Conservation (phyloP, 2,797 vertebrate species). For the Dicrostonyx torquatus region DNA sequence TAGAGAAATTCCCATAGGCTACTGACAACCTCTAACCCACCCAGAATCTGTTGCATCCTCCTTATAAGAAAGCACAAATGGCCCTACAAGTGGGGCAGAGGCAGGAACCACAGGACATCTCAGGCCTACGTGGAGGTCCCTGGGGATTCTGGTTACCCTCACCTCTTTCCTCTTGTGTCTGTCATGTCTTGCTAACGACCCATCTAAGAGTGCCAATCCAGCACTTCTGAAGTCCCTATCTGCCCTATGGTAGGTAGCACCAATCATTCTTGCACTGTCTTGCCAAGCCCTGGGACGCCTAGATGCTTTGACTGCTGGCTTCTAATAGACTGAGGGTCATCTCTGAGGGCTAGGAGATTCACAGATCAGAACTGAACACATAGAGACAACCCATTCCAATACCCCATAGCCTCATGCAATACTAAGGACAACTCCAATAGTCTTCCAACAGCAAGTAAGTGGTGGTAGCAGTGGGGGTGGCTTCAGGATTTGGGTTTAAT, state of each 20-base stretch:
- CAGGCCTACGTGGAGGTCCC: background rate
- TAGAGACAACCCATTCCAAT: background rate
- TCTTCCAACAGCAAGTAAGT: background rate
- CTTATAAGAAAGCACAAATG: background rate
- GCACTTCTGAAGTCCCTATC: background rate
- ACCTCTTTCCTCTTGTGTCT: background rate
- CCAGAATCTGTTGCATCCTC: background rate
- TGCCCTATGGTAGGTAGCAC: background rate
- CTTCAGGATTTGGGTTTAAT: conserved; percentile 72
- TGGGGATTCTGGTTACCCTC: background rate
- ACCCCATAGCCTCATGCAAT: background rate
- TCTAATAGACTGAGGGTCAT: background rate
- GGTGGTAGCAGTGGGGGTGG: background rate
- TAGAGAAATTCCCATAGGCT: background rate
- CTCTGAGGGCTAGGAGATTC: background rate
- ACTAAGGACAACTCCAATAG: background rate
- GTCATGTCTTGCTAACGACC: background rate
- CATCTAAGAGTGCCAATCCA: background rate
- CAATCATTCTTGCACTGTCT: background rate
- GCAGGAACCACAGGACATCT: background rate
- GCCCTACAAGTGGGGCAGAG: background rate
- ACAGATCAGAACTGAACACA: background rate
- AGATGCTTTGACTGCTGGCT: background rate
- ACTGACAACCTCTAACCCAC: background rate
- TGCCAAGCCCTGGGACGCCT: background rate